Base-by-base conservation (phyloP, 2,888 invertebrate species). In the Diplazon laetatorius region DNA sequence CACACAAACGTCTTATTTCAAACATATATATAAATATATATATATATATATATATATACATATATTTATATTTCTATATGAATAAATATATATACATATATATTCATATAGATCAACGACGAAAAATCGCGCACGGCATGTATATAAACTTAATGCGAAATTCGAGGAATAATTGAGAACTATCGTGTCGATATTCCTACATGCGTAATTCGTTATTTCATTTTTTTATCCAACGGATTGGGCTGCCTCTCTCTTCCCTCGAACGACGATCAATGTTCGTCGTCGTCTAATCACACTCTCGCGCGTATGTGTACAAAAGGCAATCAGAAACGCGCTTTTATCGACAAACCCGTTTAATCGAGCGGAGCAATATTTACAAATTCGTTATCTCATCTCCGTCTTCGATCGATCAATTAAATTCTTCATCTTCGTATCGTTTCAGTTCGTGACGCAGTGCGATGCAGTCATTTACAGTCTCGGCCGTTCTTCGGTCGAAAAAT, bases 1-100 rank as follows among this genome's bases (percentile, higher is more conserved):
- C 85, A 81, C 83, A 82, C 55, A 72, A 76, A 66, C 78, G 70
- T 39, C 76, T 66, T 74, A 80, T 39, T 69, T 52, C 62, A 76
- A 63, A 74, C 55, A 65, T 65, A 30, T 35, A 65, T 59, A 39
- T 37, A 30, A 5, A 30, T 30, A 30, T 30, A 30, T 30, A 6
- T 30, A 18, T 20, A 20, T 50, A 68, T 63, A 55, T 59, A 30
- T 5, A 30, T 30, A 30, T 30, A 74, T 68, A 65, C 50, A 30
- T 37, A 65, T 59, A 39, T 37, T 30, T 2, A 14, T 30, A 16
- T n/a, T n/a, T n/a, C n/a, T n/a, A n/a, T n/a, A n/a, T n/a, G n/a
- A n/a, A 63, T n/a, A 30, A 30, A 30, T 30, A 30, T 30, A 74
- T 68, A 65, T 65, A 30, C 20, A 65, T 59, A 39, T 37, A 55